Conservation (phyloP, 1,140 invertebrate species). For the Lasioglossum baleicum region DNA sequence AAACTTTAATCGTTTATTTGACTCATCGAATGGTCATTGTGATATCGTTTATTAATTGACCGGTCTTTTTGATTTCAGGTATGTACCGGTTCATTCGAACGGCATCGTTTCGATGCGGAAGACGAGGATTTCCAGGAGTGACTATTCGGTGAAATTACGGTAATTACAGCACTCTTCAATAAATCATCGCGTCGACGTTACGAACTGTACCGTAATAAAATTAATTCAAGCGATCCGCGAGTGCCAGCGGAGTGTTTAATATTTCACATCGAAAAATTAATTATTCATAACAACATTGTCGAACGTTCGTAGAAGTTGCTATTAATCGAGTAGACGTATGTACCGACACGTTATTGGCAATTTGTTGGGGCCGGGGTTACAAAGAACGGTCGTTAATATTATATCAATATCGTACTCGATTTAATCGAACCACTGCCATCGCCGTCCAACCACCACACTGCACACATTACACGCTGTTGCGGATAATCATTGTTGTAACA, state of each 20-base stretch:
- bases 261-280: not conserved
- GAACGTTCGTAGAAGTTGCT: not conserved
- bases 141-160: not conserved
- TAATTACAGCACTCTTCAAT: not conserved
- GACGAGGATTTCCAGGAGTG: not conserved
- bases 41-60: conserved; percentile 8
- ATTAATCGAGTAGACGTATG: not conserved
- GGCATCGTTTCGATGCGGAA: not conserved
- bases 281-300: not conserved
- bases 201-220: not conserved
- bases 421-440: not conserved
- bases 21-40: not conserved
- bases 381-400: conserved; percentile 13
- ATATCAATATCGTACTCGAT: not conserved
- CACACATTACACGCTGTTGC: conserved; percentile 2
- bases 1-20: not conserved
- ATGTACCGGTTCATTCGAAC: conserved; percentile 1
- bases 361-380: not conserved
- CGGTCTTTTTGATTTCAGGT: conserved; percentile 27
- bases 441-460: not conserved
- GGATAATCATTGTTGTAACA: conserved; percentile 18
- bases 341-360: not conserved
- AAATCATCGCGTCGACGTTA: not conserved
- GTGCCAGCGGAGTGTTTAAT: not conserved
- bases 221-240: not conserved